Conservation (phyloP, 2,888 invertebrate genomes). For the Tillus elongatus region DNA sequence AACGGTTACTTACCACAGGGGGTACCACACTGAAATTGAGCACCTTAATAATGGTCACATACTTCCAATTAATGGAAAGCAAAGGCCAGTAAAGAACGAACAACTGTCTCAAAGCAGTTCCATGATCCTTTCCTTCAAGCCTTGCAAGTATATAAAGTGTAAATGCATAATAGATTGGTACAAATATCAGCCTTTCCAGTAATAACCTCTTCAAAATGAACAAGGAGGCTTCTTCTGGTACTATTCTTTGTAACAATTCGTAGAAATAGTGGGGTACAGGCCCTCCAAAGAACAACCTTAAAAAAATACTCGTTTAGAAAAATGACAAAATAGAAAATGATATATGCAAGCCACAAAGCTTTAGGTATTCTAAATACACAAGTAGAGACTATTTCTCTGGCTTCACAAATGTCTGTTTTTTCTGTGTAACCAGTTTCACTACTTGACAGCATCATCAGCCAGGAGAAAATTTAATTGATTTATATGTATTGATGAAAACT, state of each 20-base stretch:
- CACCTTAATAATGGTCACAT: constrained; percentile 63
- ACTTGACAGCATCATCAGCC: too few relatives aligned
- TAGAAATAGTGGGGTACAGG: constrained; percentile 73
- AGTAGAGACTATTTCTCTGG: too few relatives aligned
- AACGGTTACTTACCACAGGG: constrained; percentile 62
- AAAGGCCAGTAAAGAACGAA: constrained; percentile 56
- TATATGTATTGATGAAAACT: too few relatives aligned
- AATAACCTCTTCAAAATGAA: constrained; percentile 52
- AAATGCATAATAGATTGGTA: constrained; percentile 63
- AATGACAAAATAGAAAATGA: too few relatives aligned
- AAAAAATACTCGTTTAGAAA: constrained; percentile 20
- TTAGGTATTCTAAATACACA: too few relatives aligned
- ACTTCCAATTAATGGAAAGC: constrained; percentile 66
- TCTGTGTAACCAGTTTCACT: too few relatives aligned
- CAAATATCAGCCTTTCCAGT: constrained; percentile 62
- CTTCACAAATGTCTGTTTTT: too few relatives aligned
- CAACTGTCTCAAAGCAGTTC: constrained; percentile 53
- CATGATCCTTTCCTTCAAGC: constrained; percentile 67
- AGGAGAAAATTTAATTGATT: too few relatives aligned
- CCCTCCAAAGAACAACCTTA: constrained; percentile 69
- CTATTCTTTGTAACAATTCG: constrained; percentile 50
- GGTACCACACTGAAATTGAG: constrained; percentile 68
- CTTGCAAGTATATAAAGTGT: constrained; percentile 64
- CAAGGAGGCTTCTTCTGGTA: constrained; percentile 47
- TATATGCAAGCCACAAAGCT: too few relatives aligned